phyloP scores from a whole-genome alignment of 2,797 vertebrate genomes.

The Tenualosa thibaudeaui region DNA sequence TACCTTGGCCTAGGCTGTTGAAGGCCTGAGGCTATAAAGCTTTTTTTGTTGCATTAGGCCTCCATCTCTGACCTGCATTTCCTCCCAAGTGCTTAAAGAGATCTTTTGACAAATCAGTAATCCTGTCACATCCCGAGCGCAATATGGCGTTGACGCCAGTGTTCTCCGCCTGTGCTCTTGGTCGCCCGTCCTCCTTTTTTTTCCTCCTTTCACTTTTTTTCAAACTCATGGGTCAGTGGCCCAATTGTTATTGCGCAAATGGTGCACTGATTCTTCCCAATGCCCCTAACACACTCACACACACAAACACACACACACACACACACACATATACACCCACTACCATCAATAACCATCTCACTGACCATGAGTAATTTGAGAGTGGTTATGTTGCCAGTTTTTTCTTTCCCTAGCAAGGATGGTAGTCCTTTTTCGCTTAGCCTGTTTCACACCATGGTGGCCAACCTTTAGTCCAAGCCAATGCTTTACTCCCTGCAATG shows the following conservation, averaged over 20 bases:
- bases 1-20: neutral
- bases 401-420: neutral
- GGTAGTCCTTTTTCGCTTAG: neutral
- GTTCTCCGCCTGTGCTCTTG: neutral
- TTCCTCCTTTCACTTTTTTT: neutral
- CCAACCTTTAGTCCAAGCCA: neutral
- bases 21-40: neutral
- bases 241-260: neutral
- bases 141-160: slow-evolving; percentile 34
- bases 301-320: neutral
- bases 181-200: neutral
- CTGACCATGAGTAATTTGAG: neutral
- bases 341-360: slow-evolving; percentile 15
- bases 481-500: neutral
- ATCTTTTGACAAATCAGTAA: slow-evolving; percentile 38
- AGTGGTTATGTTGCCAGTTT: neutral
- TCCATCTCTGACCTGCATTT: slow-evolving; percentile 39
- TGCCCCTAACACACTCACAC: neutral
- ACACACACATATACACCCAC: neutral
- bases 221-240: slow-evolving; percentile 16
- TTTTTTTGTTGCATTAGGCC: slow-evolving; percentile 28
- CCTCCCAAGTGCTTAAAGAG: slow-evolving; percentile 36
- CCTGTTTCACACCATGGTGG: neutral
- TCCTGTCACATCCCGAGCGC: slow-evolving; percentile 37
- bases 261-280: neutral